Evolutionary conservation across 2,113 vertebrate species (phyloP).

Genomic region (Nyctereutes procyonoides): DNA sequence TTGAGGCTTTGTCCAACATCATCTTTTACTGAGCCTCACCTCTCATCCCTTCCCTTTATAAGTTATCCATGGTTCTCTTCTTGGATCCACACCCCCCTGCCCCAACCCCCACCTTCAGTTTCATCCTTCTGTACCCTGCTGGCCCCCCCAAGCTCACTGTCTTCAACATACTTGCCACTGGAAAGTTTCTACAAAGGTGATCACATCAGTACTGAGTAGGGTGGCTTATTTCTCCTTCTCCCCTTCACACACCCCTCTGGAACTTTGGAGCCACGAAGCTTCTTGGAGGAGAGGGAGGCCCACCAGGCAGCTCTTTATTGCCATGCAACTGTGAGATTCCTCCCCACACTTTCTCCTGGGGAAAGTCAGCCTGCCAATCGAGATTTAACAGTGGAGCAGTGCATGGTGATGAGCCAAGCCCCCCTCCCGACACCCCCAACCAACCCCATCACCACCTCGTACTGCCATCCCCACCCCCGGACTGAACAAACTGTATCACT

Average conservation of each 20-base stretch:
- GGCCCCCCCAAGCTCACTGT: not conserved
- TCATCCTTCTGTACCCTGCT: not conserved
- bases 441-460: constrained; percentile 21
- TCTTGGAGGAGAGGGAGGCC: constrained; percentile 44
- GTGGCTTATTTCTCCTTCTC: not conserved
- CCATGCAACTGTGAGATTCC: constrained; percentile 59
- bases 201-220: not conserved
- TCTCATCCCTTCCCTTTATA: not conserved
- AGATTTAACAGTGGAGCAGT: constrained; percentile 70
- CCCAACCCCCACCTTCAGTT: not conserved
- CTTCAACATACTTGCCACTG: not conserved
- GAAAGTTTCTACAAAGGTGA: constrained; percentile 59
- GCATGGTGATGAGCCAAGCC: not conserved
- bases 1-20: not conserved
- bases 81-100: not conserved
- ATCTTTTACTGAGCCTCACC: not conserved
- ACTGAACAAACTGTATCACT: constrained; percentile 78
- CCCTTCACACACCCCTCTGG: not conserved
- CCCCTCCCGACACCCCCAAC: not conserved
- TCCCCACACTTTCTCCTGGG: constrained; percentile 55
- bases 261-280: constrained; percentile 51
- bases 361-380: constrained; percentile 39
- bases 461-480: constrained; percentile 50
- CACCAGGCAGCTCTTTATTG: constrained; percentile 64
- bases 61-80: not conserved